phyloP scores from a whole-genome alignment of 2,888 invertebrate genomes.

The Allacma fusca region DNA sequence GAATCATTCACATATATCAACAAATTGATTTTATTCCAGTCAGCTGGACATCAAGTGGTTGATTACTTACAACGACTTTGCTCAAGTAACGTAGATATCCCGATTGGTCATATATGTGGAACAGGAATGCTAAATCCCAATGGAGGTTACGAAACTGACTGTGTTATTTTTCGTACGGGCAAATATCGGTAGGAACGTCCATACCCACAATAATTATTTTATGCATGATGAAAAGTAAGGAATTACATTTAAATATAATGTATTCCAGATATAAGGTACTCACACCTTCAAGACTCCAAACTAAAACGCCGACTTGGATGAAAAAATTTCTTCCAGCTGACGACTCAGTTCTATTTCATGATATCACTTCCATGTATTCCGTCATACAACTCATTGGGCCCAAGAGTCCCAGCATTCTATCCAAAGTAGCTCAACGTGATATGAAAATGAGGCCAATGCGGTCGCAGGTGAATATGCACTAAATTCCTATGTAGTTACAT shows the following conservation, averaged over 20 bases:
- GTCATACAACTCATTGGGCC: slow-evolving; percentile 27
- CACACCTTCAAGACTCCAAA: not conserved
- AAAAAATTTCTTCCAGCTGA: slow-evolving; percentile 19
- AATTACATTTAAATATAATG: too few species aligned
- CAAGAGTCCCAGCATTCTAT: not conserved
- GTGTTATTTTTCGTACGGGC: not conserved
- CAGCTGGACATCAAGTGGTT: slow-evolving; percentile 19
- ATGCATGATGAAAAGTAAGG: too few species aligned
- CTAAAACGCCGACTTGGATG: slow-evolving; percentile 3
- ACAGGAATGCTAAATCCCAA: slow-evolving; percentile 19
- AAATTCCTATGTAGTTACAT: too few species aligned
- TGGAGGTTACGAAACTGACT: slow-evolving; percentile 23
- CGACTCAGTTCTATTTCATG: not conserved
- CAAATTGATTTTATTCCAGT: not conserved
- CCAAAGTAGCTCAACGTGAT: slow-evolving; percentile 17
- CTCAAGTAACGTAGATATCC: slow-evolving; percentile 30
- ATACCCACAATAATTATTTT: too few species aligned
- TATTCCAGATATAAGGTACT: not conserved
- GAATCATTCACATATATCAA: not conserved
- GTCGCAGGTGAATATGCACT: not conserved
- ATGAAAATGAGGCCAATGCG: slow-evolving; percentile 10
- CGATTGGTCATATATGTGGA: not conserved
- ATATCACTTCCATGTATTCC: slow-evolving; percentile 18
- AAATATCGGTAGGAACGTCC: slow-evolving; percentile 19
- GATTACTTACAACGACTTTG: slow-evolving; percentile 19